These are phyloP conservation scores for Acrocephalus kingi DNA, from an alignment of 2,113 vertebrate genomes.

Conservation along the genomic window DNA sequence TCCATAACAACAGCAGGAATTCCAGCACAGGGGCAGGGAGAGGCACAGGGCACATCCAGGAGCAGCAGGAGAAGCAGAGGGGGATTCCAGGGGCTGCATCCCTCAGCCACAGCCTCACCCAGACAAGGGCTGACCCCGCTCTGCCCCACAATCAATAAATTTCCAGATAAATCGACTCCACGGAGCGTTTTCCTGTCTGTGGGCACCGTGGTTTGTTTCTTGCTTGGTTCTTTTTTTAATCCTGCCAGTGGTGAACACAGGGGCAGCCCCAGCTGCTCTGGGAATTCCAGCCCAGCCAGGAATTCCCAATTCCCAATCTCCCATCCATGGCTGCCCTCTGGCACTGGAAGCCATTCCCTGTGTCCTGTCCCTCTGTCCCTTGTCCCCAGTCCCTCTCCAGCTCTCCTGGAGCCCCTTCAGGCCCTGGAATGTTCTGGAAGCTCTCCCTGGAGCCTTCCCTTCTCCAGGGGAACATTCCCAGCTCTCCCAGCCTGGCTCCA, in stretches of 20 bases:
- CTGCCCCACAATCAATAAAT: not conserved
- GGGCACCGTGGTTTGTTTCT: fast-evolving
- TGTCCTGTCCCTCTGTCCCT: not conserved
- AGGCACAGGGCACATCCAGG: not conserved
- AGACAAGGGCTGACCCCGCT: not conserved
- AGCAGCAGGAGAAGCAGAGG: not conserved
- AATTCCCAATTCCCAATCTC: not conserved
- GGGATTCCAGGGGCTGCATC: not conserved
- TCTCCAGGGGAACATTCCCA: not conserved
- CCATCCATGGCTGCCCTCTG: not conserved
- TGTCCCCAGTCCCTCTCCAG: not conserved
- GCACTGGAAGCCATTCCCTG: not conserved
- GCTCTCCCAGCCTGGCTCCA: not conserved
- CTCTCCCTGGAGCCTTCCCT: not conserved
- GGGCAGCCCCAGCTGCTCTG: not conserved
- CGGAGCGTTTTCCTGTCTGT: not conserved
- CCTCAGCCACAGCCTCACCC: not conserved
- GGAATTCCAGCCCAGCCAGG: not conserved
- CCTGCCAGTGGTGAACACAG: not conserved
- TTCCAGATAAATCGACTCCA: not conserved
- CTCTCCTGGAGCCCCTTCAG: not conserved
- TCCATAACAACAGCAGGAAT: fast-evolving
- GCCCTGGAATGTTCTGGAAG: not conserved
- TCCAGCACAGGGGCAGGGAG: not conserved
- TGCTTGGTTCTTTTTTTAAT: not conserved